phyloP scores from a whole-genome alignment of 2,113 vertebrate species.

The Pelecanoides urinatrix region DNA sequence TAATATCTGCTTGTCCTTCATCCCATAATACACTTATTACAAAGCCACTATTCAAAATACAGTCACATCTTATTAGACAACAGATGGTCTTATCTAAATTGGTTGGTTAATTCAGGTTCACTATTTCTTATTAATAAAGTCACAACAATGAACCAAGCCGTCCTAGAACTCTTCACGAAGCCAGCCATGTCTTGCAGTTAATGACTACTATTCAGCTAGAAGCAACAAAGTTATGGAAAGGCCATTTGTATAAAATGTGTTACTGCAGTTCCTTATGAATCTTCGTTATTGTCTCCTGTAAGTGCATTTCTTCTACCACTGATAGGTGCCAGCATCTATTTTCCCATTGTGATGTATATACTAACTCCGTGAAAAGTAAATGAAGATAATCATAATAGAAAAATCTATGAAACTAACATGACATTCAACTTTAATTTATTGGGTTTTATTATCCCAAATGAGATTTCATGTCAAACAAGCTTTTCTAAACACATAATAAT shows the following conservation, averaged over 20 bases:
- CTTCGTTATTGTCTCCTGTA: neutral
- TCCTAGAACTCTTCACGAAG: neutral
- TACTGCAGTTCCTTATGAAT: neutral
- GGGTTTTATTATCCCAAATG: neutral
- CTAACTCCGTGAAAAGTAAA: neutral
- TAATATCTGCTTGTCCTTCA: constrained; percentile 48
- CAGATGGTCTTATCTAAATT: constrained; percentile 55
- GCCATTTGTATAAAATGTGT: neutral
- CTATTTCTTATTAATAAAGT: constrained; percentile 30
- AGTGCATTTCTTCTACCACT: neutral
- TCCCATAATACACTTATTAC: constrained; percentile 25
- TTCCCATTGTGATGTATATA: neutral
- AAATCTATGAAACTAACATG: neutral
- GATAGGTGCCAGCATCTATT: neutral
- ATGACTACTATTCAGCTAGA: neutral
- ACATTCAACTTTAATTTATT: neutral
- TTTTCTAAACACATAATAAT: neutral
- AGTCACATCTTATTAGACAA: constrained; percentile 53
- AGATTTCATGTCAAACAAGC: neutral
- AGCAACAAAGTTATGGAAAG: neutral
- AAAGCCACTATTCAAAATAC: constrained; percentile 29
- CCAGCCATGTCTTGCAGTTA: neutral
- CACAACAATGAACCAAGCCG: constrained; percentile 27
- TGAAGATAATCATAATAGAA: neutral
- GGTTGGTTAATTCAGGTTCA: constrained; percentile 52